Evolutionary conservation across 1,140 invertebrate genomes (phyloP).

Genomic region (Euborellia annulipes): DNA sequence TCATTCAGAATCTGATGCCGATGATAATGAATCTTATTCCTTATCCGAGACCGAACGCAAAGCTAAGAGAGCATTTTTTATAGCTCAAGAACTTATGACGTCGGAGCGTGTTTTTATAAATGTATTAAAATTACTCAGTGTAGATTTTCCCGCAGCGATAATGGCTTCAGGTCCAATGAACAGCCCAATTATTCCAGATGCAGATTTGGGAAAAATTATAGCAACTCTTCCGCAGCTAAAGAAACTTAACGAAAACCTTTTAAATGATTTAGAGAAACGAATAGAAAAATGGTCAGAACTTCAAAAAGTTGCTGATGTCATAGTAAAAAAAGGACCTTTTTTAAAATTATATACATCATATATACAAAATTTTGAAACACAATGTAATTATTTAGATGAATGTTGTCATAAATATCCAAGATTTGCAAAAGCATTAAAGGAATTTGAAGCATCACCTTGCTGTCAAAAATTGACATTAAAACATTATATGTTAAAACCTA

Average conservation of each 20-base stretch:
- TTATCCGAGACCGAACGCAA: constrained; percentile 18
- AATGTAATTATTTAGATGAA: constrained; percentile 42
- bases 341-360: constrained; percentile 57
- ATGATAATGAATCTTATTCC: constrained; percentile 3
- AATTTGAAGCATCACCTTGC: constrained; percentile 46
- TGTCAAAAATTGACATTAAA: constrained; percentile 47
- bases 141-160: constrained; percentile 40
- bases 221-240: constrained; percentile 39
- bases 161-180: constrained; percentile 27
- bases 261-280: constrained; percentile 44
- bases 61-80: constrained; percentile 32
- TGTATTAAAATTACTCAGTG: constrained; percentile 48
- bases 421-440: constrained; percentile 42
- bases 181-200: constrained; percentile 30
- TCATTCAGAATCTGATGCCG: constrained; percentile 14
- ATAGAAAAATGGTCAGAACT: constrained; percentile 41
- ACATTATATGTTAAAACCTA: constrained; percentile 62
- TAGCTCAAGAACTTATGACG: constrained; percentile 49
- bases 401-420: constrained; percentile 39
- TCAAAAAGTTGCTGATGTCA: constrained; percentile 52
- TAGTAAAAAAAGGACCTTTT: constrained; percentile 59
- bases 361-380: constrained; percentile 50
- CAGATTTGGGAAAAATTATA: constrained; percentile 39
- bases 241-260: constrained; percentile 45
- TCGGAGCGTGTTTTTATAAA: constrained; percentile 56